Percentiles rank a stretch among this genome's conserved stretches.
Conservation (phyloP, 2,888 invertebrate genomes). For the Eristalis tenax region DNA sequence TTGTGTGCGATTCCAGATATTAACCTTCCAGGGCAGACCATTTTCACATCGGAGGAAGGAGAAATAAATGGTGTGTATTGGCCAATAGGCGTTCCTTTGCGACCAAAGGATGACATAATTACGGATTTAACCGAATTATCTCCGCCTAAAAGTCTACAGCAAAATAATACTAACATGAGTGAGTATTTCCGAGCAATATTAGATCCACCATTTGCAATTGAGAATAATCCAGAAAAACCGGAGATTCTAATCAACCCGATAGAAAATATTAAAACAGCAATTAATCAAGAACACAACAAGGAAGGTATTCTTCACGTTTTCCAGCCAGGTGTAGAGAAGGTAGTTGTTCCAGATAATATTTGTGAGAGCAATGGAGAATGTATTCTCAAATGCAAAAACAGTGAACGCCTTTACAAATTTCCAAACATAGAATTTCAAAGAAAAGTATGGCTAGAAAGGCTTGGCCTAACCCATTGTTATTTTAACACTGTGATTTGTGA, state of each 20-base stretch:
- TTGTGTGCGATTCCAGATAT: conserved; percentile 17
- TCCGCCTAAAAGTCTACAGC: background rate
- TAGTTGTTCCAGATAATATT: background rate
- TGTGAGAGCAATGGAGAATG: conserved; percentile 7
- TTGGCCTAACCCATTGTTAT: conserved; percentile 46
- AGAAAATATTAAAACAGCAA: conserved; percentile 29
- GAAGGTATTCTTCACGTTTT: conserved; percentile 42
- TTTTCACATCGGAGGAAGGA: background rate
- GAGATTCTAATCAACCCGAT: conserved; percentile 39
- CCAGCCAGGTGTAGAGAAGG: conserved; percentile 3
- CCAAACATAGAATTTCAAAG: conserved; percentile 22
- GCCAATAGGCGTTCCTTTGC: background rate
- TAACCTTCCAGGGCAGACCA: conserved; percentile 15
- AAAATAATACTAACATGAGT: background rate
- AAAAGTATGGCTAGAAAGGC: conserved; percentile 25
- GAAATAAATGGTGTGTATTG: background rate
- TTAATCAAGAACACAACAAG: background rate
- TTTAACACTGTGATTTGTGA: conserved; percentile 41
- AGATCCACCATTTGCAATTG: background rate
- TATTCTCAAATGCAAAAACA: conserved; percentile 37
- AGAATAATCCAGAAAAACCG: background rate
- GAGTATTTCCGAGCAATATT: background rate
- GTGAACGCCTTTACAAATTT: conserved; percentile 23
- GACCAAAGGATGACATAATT: no score
- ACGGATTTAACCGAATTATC: background rate